These are phyloP conservation scores for Megalops atlanticus DNA, from an alignment of 2,113 vertebrate species.

Conservation along the genomic window DNA sequence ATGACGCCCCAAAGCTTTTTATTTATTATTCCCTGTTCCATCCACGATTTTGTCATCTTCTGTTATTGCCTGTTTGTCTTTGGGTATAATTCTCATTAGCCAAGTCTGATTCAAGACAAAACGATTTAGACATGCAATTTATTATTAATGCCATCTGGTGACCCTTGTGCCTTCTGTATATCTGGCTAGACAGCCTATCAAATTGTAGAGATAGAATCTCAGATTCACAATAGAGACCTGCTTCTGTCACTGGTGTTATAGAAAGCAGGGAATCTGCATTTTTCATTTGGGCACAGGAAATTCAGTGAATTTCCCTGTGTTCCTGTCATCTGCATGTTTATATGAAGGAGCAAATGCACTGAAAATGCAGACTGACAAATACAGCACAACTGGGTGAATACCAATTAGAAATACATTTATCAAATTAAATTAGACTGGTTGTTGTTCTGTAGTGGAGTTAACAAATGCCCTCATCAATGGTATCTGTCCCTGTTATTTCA, in stretches of 20 bases:
- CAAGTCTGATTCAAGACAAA: slow-evolving; percentile 41
- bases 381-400: too few relatives aligned
- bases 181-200: slow-evolving; percentile 17
- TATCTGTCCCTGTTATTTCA: too few relatives aligned
- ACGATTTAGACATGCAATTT: slow-evolving; percentile 49
- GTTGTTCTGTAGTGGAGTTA: too few relatives aligned
- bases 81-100: slow-evolving; percentile 19
- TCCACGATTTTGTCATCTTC: slow-evolving; percentile 27
- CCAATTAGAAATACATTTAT: too few relatives aligned
- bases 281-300: slow-evolving; percentile 1
- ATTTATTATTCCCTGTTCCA: slow-evolving; percentile 34
- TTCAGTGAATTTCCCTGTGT: not conserved
- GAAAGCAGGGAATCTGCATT: not conserved
- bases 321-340: not conserved
- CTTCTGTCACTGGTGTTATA: not conserved
- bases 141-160: slow-evolving; percentile 33
- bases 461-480: too few relatives aligned
- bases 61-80: slow-evolving; percentile 32
- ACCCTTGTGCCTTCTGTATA: slow-evolving; percentile 25
- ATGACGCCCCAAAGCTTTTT: slow-evolving; percentile 26
- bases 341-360: too few relatives aligned
- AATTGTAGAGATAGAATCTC: slow-evolving; percentile 14
- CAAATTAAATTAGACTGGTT: too few relatives aligned
- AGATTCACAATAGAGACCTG: not conserved
- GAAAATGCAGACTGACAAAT: too few relatives aligned